These are phyloP conservation scores for Bombus terrestris DNA, from an alignment of 1,140 invertebrate species.

Conservation along the genomic window DNA sequence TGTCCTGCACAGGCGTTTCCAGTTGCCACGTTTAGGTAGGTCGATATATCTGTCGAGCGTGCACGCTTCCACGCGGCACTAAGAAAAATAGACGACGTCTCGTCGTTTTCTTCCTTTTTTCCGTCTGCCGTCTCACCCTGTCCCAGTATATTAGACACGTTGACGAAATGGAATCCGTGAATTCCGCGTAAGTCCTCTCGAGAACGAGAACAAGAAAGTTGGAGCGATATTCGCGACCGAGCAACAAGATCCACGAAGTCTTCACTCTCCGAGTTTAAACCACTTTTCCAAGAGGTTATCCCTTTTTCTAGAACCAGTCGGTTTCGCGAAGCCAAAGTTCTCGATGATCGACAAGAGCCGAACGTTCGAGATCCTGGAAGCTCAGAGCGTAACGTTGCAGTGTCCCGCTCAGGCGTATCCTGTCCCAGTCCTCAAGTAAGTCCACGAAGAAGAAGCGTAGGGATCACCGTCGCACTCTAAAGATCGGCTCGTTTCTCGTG, in stretches of 20 bases:
- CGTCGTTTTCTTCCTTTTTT: neutral
- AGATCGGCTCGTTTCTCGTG: constrained; percentile 29
- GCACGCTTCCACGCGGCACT: neutral
- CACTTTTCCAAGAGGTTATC: neutral
- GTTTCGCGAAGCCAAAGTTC: constrained; percentile 84
- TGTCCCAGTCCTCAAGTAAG: constrained; percentile 85
- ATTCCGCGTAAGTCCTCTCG: neutral
- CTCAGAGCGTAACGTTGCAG: constrained; percentile 78
- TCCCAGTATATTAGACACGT: constrained; percentile 60
- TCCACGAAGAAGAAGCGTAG: constrained; percentile 26
- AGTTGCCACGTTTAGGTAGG: constrained; percentile 85
- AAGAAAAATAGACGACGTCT: constrained; percentile 31
- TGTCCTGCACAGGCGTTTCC: constrained; percentile 87
- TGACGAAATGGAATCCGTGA: constrained; percentile 2
- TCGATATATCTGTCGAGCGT: constrained; percentile 53
- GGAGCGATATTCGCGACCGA: neutral
- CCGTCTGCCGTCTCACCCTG: constrained; percentile 40
- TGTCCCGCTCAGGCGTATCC: constrained; percentile 86
- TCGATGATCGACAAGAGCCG: constrained; percentile 80
- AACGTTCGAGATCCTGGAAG: constrained; percentile 75
- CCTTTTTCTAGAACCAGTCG: constrained; percentile 83
- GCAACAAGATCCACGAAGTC: too few species aligned
- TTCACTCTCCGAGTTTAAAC: neutral
- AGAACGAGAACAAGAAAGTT: neutral
- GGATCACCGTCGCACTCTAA: neutral